These are phyloP conservation scores for Propithecus coquereli DNA, from an alignment of 2,113 vertebrate genomes.

Conservation along the genomic window DNA sequence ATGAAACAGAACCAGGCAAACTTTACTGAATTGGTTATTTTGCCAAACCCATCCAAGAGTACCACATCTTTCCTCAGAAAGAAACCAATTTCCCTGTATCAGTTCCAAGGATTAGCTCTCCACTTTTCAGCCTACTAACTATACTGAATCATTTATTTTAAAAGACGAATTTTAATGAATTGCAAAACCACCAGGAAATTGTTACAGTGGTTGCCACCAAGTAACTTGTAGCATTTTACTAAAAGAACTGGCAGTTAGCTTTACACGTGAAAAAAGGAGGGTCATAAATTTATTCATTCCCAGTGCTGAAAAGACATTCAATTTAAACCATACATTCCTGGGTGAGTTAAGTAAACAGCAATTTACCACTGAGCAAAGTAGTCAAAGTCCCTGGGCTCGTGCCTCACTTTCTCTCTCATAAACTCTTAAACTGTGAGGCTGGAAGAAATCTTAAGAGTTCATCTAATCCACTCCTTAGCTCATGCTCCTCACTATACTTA, in stretches of 20 bases:
- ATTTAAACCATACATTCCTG: background rate
- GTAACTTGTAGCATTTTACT: background rate
- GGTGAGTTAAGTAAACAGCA: background rate
- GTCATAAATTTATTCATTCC: background rate
- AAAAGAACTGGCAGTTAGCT: background rate
- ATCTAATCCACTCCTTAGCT: background rate
- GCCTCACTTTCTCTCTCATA: background rate
- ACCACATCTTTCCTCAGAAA: background rate
- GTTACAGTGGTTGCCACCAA: background rate
- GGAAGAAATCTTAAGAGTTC: background rate
- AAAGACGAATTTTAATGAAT: conserved; percentile 10
- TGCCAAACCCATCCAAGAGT: background rate
- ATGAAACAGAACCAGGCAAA: background rate
- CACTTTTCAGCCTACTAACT: background rate
- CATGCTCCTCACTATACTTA: background rate
- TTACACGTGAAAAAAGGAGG: background rate
- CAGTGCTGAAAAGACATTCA: background rate
- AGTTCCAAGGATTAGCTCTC: background rate
- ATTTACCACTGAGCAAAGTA: background rate
- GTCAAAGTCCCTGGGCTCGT: background rate
- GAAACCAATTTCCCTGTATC: background rate
- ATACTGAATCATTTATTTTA: background rate
- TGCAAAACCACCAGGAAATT: conserved; percentile 12
- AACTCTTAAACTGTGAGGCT: background rate
- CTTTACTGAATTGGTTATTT: background rate